Conservation (phyloP, 2,888 invertebrate species). For the Colletes collaris region DNA sequence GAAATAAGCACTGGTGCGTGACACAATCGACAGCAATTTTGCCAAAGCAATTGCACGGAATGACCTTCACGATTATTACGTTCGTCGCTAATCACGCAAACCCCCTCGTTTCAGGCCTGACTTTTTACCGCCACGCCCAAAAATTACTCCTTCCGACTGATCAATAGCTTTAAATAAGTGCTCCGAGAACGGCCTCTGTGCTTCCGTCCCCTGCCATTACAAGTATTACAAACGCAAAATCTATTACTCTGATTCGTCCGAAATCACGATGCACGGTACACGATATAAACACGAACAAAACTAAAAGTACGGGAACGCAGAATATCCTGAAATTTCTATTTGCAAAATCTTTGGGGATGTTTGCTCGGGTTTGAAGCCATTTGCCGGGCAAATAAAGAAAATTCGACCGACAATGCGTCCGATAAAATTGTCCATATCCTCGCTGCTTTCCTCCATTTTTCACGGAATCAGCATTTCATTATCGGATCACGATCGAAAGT, state of each 20-base stretch:
- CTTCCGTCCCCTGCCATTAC: slow-evolving; percentile 4
- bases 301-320: background rate
- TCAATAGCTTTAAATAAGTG: slow-evolving; percentile 64
- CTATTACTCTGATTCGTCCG: background rate
- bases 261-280: background rate
- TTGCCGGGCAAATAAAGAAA: too few relatives aligned
- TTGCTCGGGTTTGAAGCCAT: too few relatives aligned
- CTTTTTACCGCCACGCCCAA: slow-evolving; percentile 73
- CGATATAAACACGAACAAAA: background rate
- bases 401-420: too few relatives aligned
- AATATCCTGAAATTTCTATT: too few relatives aligned
- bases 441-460: background rate
- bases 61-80: slow-evolving; percentile 72
- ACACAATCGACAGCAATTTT: slow-evolving; percentile 60
- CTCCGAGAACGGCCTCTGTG: slow-evolving; percentile 4
- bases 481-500: slow-evolving; percentile 9
- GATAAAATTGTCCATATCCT: background rate
- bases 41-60: slow-evolving; percentile 72
- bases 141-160: slow-evolving; percentile 70
- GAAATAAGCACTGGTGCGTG: slow-evolving; percentile 37
- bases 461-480: slow-evolving; percentile 4
- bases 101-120: slow-evolving; percentile 52
- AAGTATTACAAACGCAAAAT: slow-evolving; percentile 4
- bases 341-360: too few relatives aligned
- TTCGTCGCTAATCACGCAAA: slow-evolving; percentile 73